Base-by-base conservation (phyloP, 2,797 vertebrate species). In the Myotis findleyi region DNA sequence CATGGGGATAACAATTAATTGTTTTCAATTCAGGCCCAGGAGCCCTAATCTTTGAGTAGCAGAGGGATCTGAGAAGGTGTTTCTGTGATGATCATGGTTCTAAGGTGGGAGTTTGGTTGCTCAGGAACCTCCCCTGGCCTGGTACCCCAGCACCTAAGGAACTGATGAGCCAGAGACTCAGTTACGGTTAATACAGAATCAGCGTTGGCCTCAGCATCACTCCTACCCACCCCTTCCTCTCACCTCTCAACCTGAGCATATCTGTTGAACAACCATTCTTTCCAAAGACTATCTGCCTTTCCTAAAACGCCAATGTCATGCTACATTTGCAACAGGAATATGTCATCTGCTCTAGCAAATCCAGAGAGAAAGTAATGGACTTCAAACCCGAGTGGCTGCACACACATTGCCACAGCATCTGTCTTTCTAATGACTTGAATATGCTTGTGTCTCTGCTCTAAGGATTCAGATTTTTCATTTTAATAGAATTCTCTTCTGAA, bases 381-480 rank as follows among this genome's bases (percentile, higher is more conserved):
- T 73, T 33, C 51, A 76, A 55, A 72, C 62, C 17, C 0, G 0
- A 57, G 62, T 69, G 81, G 38, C n/a, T 44, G 6, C 23, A 38
- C 14, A 88, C 21, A 18, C 20, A 23, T 62, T 13, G 16, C 25
- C 16, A 6, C 13, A 12, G 16, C 36, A 49, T 38, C 82, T 93
- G 51, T 53, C 38, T 76, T 57, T 49, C 49, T 59, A 21, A 79
- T 82, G 88, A 64, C 21, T 73, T 57, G 53, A 44, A 69, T 7
- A 33, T 7, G 38, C 80, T 55, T 33, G 5, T n/a, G 17, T 81
- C 68, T 89, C 51, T 68, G 64, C 33, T 90, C 17, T 23, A 49
- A 38, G 36, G 38, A 93, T 59, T 27, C 71, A 93, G 36, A 59
- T 38, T 94, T 77, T 91, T 95, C 57, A 68, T 47, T 82, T 82